Base-by-base conservation (phyloP, 2,888 invertebrate genomes). In the Spilosoma lubricipeda region DNA sequence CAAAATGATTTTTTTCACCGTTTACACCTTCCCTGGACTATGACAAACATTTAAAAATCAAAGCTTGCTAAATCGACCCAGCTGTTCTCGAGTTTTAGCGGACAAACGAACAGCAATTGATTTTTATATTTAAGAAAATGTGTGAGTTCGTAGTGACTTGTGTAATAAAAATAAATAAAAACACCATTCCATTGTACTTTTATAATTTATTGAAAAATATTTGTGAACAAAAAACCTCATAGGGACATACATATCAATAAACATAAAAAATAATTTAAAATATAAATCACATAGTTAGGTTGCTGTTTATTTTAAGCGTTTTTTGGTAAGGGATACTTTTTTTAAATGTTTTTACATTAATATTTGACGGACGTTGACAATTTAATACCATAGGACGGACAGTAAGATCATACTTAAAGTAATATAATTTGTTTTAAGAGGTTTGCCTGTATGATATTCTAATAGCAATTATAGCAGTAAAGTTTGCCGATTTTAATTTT, bases 151-250 rank as follows among this genome's bases (percentile, higher is more conserved):
- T 39, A 39, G 39, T 39, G 39, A 39, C 39, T 36, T 36, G 8
- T 39, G 45, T 30, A 30, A 45, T 9, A 18, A 67, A 27, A n/a
- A 67, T 48, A 27, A 48, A 56, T 9, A 5, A 67, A 67, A 48
- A 67, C 48, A n/a, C 23, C 48, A 33, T 30, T 20, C 7, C 11
- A 33, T 45, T 67, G 30, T 67, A 48, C 13, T 48, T 67, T 48
- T 30, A 67, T 67, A 20, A 23, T 67, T 48, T 67, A 67, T 67
- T 67, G 33, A 23, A 30, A 48, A 67, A 67, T 48, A 48, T 30
- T 45, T 48, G 45, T 67, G 48, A 67, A 33, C 33, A 67, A 20
- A 67, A 48, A 48, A 67, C 30, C 48, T 33, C 30, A 20, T 33
- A 48, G 13, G 42, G 30, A 67, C 67, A 48, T 59, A 27, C 67